phyloP scores from a whole-genome alignment of 2,113 vertebrate species.

The Carassius auratus region DNA sequence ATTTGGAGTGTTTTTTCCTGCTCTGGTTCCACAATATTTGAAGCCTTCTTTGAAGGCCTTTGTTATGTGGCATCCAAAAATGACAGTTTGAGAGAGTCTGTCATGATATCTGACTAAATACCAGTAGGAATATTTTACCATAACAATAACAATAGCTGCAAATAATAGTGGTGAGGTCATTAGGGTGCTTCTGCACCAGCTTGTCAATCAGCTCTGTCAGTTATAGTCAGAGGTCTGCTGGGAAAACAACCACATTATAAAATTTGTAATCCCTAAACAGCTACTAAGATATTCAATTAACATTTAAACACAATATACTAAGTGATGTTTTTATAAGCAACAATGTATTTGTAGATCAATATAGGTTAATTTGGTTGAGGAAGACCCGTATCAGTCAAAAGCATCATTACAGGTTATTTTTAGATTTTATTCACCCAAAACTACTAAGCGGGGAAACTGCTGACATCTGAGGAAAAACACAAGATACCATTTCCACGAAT shows the following conservation, averaged over 20 bases:
- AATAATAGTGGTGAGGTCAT: conserved; percentile 69
- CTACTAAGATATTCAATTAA: not conserved
- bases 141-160: conserved; percentile 52
- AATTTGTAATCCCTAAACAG: not conserved
- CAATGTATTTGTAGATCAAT: not conserved
- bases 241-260: conserved; percentile 21
- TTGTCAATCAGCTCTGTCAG: conserved; percentile 56
- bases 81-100: not conserved
- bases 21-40: conserved; percentile 61
- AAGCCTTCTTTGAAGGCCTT: not conserved
- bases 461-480: not conserved
- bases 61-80: not conserved
- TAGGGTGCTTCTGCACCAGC: conserved; percentile 31
- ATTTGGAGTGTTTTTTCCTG: conserved; percentile 69
- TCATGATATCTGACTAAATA: not conserved
- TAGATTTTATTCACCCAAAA: not conserved
- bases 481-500: not conserved
- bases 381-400: not conserved
- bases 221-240: conserved; percentile 48
- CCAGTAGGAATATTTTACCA: not conserved
- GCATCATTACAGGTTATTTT: not conserved
- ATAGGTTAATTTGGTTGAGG: not conserved
- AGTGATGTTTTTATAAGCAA: not conserved
- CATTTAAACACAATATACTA: not conserved
- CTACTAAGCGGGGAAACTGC: not conserved